A percentile compares a stretch with the other conserved stretches of the same genome.
phyloP scores from a whole-genome alignment of 2,797 vertebrate species.

The Hozukius guyotensis region DNA sequence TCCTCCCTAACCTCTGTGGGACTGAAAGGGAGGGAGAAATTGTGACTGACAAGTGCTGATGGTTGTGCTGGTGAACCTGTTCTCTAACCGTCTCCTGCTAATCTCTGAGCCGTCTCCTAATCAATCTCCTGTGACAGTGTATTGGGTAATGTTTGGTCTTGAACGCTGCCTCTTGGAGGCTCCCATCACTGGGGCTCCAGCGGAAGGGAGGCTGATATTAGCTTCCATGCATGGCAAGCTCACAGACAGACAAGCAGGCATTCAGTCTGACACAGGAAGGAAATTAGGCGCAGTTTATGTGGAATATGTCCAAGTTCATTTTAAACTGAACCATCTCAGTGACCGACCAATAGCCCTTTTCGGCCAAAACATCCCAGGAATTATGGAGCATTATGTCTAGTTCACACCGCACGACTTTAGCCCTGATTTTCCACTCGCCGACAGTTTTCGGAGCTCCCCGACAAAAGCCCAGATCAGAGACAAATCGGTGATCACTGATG shows the following conservation, averaged over 20 bases:
- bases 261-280: constrained; percentile 30
- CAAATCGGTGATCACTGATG: neutral
- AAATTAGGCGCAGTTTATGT: constrained; percentile 9
- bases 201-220: constrained; percentile 10
- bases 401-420: too few species aligned
- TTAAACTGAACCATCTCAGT: neutral
- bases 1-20: constrained; percentile 38
- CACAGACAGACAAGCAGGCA: constrained; percentile 25
- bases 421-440: too few species aligned
- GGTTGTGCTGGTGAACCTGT: constrained; percentile 29
- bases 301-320: constrained; percentile 17
- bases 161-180: neutral
- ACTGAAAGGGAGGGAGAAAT: constrained; percentile 11
- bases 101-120: constrained; percentile 43
- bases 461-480: too few species aligned
- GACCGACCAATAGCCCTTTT: neutral
- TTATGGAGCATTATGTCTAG: neutral
- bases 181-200: neutral
- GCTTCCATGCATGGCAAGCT: constrained; percentile 9
- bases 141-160: constrained; percentile 38
- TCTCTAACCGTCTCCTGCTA: constrained; percentile 36
- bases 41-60: constrained; percentile 33
- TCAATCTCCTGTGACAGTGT: constrained; percentile 41
- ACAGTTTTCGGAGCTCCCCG: neutral
- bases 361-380: neutral